A percentile compares a stretch with the other conserved stretches of the same genome.
Conservation (phyloP, 92 coral and sea anemone species). For the Phenganax marumi region DNA sequence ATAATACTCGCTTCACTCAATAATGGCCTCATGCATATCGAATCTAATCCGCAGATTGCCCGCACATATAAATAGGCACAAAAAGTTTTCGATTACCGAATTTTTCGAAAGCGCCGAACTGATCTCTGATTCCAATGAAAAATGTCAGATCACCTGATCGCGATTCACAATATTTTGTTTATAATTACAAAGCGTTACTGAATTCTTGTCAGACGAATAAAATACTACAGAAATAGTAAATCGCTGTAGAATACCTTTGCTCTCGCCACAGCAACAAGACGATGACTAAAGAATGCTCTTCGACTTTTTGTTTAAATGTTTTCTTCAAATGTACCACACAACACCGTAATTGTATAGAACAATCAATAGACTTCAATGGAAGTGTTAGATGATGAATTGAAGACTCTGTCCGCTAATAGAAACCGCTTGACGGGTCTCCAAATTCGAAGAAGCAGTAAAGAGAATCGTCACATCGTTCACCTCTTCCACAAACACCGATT, state of each 20-base stretch:
- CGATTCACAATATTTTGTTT: slow-evolving; percentile 2
- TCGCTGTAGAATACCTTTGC: not conserved
- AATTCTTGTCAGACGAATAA: too few species aligned
- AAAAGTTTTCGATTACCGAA: not conserved
- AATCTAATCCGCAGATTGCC: not conserved
- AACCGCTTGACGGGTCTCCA: slow-evolving; percentile 19
- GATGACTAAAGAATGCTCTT: not conserved
- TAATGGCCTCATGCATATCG: not conserved
- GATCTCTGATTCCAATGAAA: not conserved
- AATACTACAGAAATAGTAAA: not conserved
- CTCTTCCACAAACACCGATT: not conserved
- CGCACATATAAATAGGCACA: not conserved
- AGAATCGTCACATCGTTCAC: not conserved
- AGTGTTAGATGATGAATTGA: slow-evolving; percentile 13
- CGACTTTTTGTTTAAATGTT: not conserved
- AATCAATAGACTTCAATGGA: not conserved
- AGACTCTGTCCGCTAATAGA: slow-evolving; percentile 12
- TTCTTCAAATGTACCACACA: not conserved
- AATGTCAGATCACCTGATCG: not conserved
- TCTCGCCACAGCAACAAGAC: not conserved
- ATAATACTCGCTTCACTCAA: not conserved
- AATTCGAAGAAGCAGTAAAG: not conserved
- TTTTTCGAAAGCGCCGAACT: not conserved
- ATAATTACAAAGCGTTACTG: not conserved
- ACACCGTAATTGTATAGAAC: slow-evolving; percentile 1